Percentiles rank a stretch among this genome's conserved stretches.
Conservation (phyloP, 2,113 vertebrate species). For the Triplophysa dalaica region DNA sequence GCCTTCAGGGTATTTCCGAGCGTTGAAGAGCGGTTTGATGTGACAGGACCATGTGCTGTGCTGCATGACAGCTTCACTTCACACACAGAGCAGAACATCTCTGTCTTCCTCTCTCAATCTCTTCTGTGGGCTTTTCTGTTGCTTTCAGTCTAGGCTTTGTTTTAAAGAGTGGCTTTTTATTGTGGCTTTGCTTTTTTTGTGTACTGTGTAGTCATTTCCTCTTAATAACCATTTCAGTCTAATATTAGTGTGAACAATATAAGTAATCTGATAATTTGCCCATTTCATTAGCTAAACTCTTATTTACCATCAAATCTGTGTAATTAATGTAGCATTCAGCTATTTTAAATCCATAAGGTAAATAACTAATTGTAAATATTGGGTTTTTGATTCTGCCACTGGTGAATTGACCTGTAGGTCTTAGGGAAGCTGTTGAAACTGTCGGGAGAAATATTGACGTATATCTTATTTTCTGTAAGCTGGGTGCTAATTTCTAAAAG, state of each 20-base stretch:
- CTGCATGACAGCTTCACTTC: constrained; percentile 39
- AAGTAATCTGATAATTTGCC: neutral
- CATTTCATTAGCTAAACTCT: neutral
- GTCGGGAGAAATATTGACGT: neutral
- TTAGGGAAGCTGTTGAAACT: neutral
- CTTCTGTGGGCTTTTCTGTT: neutral
- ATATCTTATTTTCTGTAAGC: neutral
- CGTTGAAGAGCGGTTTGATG: constrained; percentile 33
- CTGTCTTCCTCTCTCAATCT: constrained; percentile 7
- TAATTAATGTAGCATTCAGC: neutral
- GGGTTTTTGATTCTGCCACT: neutral
- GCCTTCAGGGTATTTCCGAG: constrained; percentile 40
- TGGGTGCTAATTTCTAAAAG: neutral
- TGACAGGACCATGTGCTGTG: constrained; percentile 43
- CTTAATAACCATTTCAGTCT: no score
- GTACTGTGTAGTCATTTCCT: no score
- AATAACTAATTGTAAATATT: neutral
- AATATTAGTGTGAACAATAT: no score
- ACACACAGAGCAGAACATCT: constrained; percentile 21
- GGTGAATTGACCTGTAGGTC: neutral
- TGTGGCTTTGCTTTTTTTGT: neutral
- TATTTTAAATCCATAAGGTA: neutral
- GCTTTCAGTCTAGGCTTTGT: neutral
- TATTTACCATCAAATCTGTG: neutral
- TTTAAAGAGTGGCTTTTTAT: neutral